Base-by-base conservation (phyloP, 2,888 invertebrate genomes). In the Nomada ferruginata region DNA sequence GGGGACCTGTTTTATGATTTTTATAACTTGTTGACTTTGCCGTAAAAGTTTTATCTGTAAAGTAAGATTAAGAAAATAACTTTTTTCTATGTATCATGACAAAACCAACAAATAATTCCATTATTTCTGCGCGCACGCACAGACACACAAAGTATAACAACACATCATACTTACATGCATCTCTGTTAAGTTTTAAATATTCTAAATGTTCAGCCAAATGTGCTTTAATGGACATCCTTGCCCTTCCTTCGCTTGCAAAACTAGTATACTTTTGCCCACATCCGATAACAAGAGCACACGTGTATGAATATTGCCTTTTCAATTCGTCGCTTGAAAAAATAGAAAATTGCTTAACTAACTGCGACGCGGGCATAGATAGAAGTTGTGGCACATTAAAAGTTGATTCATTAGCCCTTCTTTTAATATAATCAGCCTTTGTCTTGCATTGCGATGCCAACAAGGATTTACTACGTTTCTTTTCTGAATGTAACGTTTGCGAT, bases 221-320 rank as follows among this genome's bases (percentile, higher is more conserved):
- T 3, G 92, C 91, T 85, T 94, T 94, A 88, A 95, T 94, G 44
- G 94, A 94, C 83, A 93, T 91, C 83, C 94, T 92, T 1, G 95
- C 95, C 87, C 93, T 94, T 60, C 92, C 93, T 90, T 95, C 95
- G 87, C 95, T 95, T 2, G 95, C 95, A 92, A 95, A 95, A 90
- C 95, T 95, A 20, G 94, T 94, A 87, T 94, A 95, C 47, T 92
- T 93, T 80, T 94, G 93, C 26, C 92, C 90, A 81, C 95, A 95
- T 68, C 93, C 94, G 15, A 95, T 94, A 68, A 95, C 92, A 75
- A 95, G 91, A 47, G 92, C 93, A 87, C 95, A 95, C 1, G 93
- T 93, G 83, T 94, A 95, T 20, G 94, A 94, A 90, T 94, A 95
- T 81, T 94, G 94, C 76, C 94, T 91, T 65, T 94, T 94, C 68